These are phyloP conservation scores for Patella vulgata DNA, from an alignment of 1,140 invertebrate species.

Conservation along the genomic window DNA sequence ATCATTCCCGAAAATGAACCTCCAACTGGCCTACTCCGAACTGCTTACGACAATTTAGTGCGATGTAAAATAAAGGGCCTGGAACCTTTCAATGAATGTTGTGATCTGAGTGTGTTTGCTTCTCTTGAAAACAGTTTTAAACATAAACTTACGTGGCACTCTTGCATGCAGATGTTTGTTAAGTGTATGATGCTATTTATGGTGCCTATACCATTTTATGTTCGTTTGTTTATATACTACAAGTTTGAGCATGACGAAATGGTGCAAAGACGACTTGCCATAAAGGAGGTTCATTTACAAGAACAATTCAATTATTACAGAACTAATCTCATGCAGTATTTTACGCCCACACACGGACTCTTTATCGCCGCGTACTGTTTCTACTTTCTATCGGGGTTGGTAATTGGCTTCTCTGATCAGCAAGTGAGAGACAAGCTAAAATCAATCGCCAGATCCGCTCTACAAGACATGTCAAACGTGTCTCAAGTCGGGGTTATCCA, in stretches of 20 bases:
- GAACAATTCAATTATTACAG: conserved; percentile 51
- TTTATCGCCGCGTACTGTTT: conserved; percentile 58
- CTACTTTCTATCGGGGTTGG: conserved; percentile 50
- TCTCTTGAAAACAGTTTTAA: conserved; percentile 47
- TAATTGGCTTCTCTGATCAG: conserved; percentile 48
- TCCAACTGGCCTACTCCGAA: conserved; percentile 53
- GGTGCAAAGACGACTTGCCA: conserved; percentile 24
- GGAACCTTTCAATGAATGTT: conserved; percentile 54
- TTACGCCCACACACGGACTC: conserved; percentile 54
- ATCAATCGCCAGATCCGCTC: conserved; percentile 39
- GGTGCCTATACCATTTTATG: conserved; percentile 58
- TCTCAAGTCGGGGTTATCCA: conserved; percentile 53
- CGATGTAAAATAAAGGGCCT: conserved; percentile 57
- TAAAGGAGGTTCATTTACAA: conserved; percentile 32
- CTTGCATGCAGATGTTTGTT: conserved; percentile 42
- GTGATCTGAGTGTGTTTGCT: conserved; percentile 54
- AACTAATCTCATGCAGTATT: conserved; percentile 58
- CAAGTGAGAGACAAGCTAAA: conserved; percentile 53
- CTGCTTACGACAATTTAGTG: conserved; percentile 56
- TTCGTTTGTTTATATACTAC: conserved; percentile 58
- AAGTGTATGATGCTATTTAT: conserved; percentile 49
- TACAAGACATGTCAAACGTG: conserved; percentile 57
- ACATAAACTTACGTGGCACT: conserved; percentile 54
- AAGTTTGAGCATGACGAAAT: conserved; percentile 56
- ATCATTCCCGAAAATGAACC: conserved; percentile 58